Percentiles rank a stretch among this genome's conserved stretches.
Evolutionary conservation across 2,888 invertebrate species (phyloP).

Genomic region (Bimastos eiseni): DNA sequence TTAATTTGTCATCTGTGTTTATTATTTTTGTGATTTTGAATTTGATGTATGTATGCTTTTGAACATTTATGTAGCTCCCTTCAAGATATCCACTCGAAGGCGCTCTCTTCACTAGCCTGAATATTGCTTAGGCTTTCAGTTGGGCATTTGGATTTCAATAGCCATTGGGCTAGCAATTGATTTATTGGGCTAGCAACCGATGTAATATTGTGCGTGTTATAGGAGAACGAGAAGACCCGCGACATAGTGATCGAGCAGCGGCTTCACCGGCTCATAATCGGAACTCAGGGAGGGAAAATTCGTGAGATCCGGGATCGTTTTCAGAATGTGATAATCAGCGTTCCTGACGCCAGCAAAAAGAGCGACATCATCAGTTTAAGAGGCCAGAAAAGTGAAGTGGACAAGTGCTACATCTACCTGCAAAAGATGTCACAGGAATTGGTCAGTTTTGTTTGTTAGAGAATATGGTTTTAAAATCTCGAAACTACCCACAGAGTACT

Average conservation of each 20-base stretch:
- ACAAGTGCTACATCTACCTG: constrained; percentile 85
- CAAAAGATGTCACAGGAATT: constrained; percentile 83
- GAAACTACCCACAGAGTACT: too few species aligned
- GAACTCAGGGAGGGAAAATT: constrained; percentile 89
- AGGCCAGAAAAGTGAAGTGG: constrained; percentile 94
- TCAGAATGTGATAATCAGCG: constrained; percentile 73
- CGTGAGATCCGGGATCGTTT: constrained; percentile 89
- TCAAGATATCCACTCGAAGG: too few species aligned
- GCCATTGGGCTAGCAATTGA: neutral
- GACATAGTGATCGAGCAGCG: constrained; percentile 94
- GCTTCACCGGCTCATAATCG: constrained; percentile 89
- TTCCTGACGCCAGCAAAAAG: constrained; percentile 83
- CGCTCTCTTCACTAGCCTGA: too few species aligned
- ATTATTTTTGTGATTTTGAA: neutral
- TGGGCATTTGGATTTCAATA: neutral
- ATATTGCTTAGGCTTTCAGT: neutral
- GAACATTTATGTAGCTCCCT: too few species aligned
- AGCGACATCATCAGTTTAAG: constrained; percentile 90
- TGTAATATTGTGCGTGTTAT: too few species aligned
- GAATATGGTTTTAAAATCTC: neutral
- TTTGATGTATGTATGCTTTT: too few species aligned
- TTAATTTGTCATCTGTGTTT: neutral
- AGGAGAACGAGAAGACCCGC: constrained; percentile 87
- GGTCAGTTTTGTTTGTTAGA: constrained; percentile 68
- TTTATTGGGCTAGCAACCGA: too few species aligned